Conservation (phyloP, 30 jellyfish, hydroid and myxozoan genomes). For the Hydractinia symbiolongicarpus region DNA sequence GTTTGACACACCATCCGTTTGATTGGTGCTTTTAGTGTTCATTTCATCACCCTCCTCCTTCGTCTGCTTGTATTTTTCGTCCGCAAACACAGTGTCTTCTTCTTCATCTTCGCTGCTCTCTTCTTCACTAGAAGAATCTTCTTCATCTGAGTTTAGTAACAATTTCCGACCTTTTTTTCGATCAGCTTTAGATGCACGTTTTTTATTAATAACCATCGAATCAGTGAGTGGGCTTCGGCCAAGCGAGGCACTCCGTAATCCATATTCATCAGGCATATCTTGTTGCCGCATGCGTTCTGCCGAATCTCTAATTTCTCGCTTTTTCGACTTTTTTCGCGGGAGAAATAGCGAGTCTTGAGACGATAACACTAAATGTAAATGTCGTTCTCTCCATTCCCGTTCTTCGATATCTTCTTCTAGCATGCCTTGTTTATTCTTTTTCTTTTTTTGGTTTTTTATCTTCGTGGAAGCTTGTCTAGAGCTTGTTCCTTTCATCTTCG, state of each 20-base stretch:
- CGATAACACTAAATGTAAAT: not conserved
- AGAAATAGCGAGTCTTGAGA: conserved; percentile 23
- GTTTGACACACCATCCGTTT: not conserved
- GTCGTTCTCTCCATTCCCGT: conserved; percentile 25
- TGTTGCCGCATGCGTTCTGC: conserved; percentile 31
- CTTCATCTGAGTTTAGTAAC: not conserved
- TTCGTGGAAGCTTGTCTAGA: not conserved
- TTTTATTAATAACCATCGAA: conserved; percentile 16
- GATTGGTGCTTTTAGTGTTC: not conserved
- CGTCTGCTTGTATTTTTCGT: not conserved
- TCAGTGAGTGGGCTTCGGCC: conserved; percentile 23
- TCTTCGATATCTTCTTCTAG: conserved; percentile 6
- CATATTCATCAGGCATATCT: conserved; percentile 3
- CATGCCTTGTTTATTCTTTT: not conserved
- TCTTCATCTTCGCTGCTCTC: conserved; percentile 22
- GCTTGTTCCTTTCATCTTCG: not conserved
- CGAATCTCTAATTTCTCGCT: conserved; percentile 21
- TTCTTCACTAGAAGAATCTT: conserved; percentile 17
- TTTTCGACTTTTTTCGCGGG: conserved; percentile 27
- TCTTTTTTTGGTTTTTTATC: not conserved
- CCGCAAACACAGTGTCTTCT: conserved; percentile 33
- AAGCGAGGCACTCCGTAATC: conserved; percentile 3
- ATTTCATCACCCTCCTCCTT: not conserved
- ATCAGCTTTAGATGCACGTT: conserved; percentile 26
- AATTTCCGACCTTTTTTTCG: conserved; percentile 23